Evolutionary conservation across 2,797 vertebrate species (phyloP).

Genomic region (Sebastiscus tertius): DNA sequence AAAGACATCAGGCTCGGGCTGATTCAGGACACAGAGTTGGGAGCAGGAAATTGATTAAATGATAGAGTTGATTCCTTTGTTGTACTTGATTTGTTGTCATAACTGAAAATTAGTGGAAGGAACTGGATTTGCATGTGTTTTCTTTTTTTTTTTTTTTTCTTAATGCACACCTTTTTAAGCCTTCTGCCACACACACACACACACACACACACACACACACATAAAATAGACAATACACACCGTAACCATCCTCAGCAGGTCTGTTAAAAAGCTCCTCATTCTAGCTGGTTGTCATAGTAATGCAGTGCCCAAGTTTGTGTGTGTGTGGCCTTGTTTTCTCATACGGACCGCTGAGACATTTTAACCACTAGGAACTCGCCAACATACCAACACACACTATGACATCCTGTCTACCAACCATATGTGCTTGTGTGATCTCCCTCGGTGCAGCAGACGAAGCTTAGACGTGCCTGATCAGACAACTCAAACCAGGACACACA

Average conservation of each 20-base stretch:
- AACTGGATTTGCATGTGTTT: conserved; percentile 66
- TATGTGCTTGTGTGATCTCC: conserved; percentile 62
- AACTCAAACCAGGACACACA: conserved; percentile 74
- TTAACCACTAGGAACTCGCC: conserved; percentile 64
- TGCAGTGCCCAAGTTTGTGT: conserved; percentile 59
- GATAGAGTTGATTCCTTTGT: conserved; percentile 68
- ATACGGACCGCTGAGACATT: conserved; percentile 53
- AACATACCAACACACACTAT: conserved; percentile 18
- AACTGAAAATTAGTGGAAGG: conserved; percentile 55
- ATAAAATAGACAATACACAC: conserved; percentile 2
- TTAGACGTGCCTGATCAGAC: conserved; percentile 87
- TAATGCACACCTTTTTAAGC: conserved; percentile 56
- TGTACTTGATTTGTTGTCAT: conserved; percentile 68
- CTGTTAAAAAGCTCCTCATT: conserved; percentile 39
- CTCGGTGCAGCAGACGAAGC: conserved; percentile 65
- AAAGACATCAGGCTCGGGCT: conserved; percentile 41
- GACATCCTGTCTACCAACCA: conserved; percentile 25
- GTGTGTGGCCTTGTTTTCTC: conserved; percentile 72
- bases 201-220: not conserved
- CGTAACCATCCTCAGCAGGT: conserved; percentile 18
- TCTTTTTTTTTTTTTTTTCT: not conserved
- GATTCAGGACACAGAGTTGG: conserved; percentile 42
- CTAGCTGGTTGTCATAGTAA: conserved; percentile 52
- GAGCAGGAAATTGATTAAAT: conserved; percentile 67
- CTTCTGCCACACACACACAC: conserved; percentile 39